These are phyloP conservation scores for Oligia latruncula DNA, from an alignment of 2,888 invertebrate species.

Conservation along the genomic window DNA sequence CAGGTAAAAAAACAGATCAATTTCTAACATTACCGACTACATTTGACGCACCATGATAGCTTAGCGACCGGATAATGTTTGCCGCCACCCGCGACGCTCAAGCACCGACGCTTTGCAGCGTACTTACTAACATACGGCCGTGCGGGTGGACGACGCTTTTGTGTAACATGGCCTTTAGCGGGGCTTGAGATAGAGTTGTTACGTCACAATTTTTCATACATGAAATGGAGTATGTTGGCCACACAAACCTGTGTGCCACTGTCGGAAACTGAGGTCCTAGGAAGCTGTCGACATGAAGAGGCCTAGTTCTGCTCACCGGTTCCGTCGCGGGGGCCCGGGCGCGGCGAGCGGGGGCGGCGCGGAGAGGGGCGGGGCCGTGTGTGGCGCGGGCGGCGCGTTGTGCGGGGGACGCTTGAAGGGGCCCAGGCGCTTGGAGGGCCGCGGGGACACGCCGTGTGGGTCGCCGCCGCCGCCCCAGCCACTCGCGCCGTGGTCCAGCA, in stretches of 20 bases:
- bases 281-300: constrained; percentile 37
- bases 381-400: constrained; percentile 52
- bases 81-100: constrained; percentile 3
- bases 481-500: constrained; percentile 89
- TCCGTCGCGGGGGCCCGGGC: constrained; percentile 73
- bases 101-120: constrained; percentile 25
- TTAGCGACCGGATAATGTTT: constrained; percentile 36
- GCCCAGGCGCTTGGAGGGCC: constrained; percentile 92
- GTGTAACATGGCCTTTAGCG: background rate
- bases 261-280: constrained; percentile 26
- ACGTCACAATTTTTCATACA: constrained; percentile 4
- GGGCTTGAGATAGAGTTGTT: background rate
- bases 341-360: constrained; percentile 70
- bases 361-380: constrained; percentile 64
- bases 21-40: constrained; percentile 30
- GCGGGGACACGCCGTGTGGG: constrained; percentile 89
- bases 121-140: constrained; percentile 16
- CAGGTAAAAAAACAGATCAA: constrained; percentile 44
- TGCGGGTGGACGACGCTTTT: constrained; percentile 9
- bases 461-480: constrained; percentile 80
- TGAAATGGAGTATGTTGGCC: constrained; percentile 1
- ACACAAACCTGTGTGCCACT: constrained; percentile 25
- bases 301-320: constrained; percentile 77
- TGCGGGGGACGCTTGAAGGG: constrained; percentile 90
- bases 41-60: constrained; percentile 51